A percentile compares a stretch with the other conserved stretches of the same genome.
phyloP scores from a whole-genome alignment of 2,113 vertebrate species.

The Siniperca knerii region DNA sequence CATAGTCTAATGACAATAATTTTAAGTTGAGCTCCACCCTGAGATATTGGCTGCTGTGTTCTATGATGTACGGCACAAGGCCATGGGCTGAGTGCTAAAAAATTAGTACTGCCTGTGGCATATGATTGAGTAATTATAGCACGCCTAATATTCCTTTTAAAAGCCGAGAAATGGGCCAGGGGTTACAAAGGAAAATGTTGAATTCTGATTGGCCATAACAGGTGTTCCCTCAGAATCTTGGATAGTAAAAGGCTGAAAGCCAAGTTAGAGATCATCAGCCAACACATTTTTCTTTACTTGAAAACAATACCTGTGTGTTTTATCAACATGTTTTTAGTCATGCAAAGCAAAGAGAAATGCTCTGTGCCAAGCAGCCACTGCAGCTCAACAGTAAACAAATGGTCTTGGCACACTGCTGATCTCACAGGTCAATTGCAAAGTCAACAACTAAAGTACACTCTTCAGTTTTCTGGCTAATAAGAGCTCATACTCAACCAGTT shows the following conservation, averaged over 20 bases:
- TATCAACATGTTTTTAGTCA: conserved; percentile 13
- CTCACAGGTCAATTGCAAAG: neutral
- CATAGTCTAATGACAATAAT: neutral
- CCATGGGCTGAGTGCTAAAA: neutral
- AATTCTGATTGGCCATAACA: neutral
- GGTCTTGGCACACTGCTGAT: neutral
- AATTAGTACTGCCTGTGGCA: neutral
- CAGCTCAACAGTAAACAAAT: too few relatives aligned
- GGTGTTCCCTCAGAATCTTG: neutral
- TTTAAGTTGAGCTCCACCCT: neutral
- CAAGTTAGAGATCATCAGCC: conserved; percentile 5
- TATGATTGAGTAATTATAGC: neutral
- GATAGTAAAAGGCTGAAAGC: neutral
- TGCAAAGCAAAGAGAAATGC: neutral
- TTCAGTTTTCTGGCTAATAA: conserved; percentile 1
- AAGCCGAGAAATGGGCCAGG: neutral
- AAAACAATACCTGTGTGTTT: neutral
- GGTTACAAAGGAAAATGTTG: neutral
- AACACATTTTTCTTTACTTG: conserved; percentile 7
- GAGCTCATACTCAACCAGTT: neutral
- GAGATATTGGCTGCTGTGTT: neutral
- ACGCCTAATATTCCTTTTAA: neutral
- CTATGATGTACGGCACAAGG: neutral
- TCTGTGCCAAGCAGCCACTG: neutral
- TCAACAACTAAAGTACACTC: neutral